Conservation (phyloP, 2,797 vertebrate species). For the Pelodytes ibericus region DNA sequence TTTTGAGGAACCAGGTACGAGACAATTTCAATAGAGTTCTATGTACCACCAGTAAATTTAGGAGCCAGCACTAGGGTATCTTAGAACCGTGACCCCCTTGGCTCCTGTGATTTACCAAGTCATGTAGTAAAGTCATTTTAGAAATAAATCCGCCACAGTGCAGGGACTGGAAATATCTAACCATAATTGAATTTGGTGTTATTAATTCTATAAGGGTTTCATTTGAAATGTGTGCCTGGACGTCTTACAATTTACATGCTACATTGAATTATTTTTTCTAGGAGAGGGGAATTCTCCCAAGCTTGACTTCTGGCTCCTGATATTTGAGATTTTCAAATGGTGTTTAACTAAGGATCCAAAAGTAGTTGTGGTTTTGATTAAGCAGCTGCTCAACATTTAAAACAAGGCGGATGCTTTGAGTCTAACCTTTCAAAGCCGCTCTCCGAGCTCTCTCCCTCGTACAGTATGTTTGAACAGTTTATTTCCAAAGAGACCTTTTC, state of each 20-base stretch:
- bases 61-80: no score
- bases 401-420: slow-evolving; percentile 19
- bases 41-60: no score
- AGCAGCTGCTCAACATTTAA: slow-evolving; percentile 52
- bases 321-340: slow-evolving; percentile 41
- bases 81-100: no score
- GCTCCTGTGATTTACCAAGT: no score
- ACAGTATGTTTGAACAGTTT: slow-evolving; percentile 1
- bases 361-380: slow-evolving; percentile 39
- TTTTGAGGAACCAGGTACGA: no score
- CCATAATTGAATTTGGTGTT: no score
- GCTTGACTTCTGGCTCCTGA: slow-evolving; percentile 10
- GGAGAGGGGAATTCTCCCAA: not conserved
- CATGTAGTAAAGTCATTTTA: no score
- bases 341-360: slow-evolving; percentile 54
- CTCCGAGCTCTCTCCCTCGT: not conserved
- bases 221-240: not conserved
- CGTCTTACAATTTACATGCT: not conserved
- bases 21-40: no score
- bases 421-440: slow-evolving; percentile 43
- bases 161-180: no score
- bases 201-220: no score
- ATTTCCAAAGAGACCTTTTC: slow-evolving; percentile 23
- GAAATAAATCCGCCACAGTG: no score
- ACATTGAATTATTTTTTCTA: not conserved